phyloP scores from a whole-genome alignment of 2,113 vertebrate species.

The Toxotes chatareus region DNA sequence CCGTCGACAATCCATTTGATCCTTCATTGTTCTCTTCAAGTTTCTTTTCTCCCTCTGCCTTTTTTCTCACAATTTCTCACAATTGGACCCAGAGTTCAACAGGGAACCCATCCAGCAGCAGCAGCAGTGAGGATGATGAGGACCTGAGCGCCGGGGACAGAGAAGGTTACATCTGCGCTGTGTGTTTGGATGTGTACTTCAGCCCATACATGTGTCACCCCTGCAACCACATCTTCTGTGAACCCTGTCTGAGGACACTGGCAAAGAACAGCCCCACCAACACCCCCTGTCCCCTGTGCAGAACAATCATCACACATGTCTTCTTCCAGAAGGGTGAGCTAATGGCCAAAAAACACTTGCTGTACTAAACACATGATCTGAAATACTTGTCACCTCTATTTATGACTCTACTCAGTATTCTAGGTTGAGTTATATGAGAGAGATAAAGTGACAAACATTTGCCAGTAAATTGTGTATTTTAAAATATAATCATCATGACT shows the following conservation, averaged over 20 bases:
- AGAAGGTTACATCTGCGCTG: conserved; percentile 93
- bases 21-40: not conserved
- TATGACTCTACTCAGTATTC: not conserved
- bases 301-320: conserved; percentile 92
- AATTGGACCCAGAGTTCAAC: conserved; percentile 73
- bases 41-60: not conserved
- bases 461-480: not conserved
- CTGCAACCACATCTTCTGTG: conserved; percentile 96
- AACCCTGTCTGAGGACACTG: conserved; percentile 95
- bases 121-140: conserved; percentile 72
- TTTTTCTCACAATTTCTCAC: not conserved
- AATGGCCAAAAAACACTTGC: conserved; percentile 4
- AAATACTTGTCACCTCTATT: not conserved
- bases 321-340: conserved; percentile 94
- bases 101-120: conserved; percentile 74
- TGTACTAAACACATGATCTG: conserved; percentile 14
- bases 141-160: conserved; percentile 62
- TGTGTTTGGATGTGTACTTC: conserved; percentile 97
- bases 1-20: not conserved
- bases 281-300: conserved; percentile 95
- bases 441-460: not conserved
- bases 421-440: not conserved
- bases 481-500: not conserved
- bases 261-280: conserved; percentile 92
- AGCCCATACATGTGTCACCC: conserved; percentile 97